Base-by-base conservation (phyloP, 2,888 invertebrate species). In the Leptodirus hochenwartii region DNA sequence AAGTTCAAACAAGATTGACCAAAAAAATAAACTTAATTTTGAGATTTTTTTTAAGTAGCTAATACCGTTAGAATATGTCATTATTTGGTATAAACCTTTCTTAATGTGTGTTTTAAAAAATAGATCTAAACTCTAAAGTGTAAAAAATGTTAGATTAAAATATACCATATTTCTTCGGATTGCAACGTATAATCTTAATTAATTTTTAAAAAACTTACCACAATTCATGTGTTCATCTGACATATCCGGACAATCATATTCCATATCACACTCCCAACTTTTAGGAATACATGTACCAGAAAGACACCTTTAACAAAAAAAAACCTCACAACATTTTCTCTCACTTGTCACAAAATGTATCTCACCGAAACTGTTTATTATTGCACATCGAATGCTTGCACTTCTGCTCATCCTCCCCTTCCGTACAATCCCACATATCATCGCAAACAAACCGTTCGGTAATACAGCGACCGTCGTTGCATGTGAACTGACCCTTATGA, bases 221-320 rank as follows among this genome's bases (percentile, higher is more conserved):
- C 69, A 69, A 37, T 59, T 54, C 8, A 64, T 69, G 34, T 68
- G 64, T 50, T 84, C 82, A 42, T 82, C 82, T 1, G 75, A 72
- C 8, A 55, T 59, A 50, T 87, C 85, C 0, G 48, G 41, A 47
- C 88, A 90, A 52, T 90, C 85, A 25, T 58, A 54, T n/a, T 63
- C 58, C 0, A 65, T 65, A 48, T 90, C 77, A 49, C 87, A 87
- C 25, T 71, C 65, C 58, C 66, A 67, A 27, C 51, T 57, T 33
- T 66, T 53, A 4, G 69, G 63, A 29, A 88, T 67, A 45, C 88
- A 88, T 12, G 63, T 56, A 1, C 73, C 74, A 37, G 66, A 64
- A 14, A 53, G 53, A 46, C 85, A 85, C 35, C 66, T 66, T 47
- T 64, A 3, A 28, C 11, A 6, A 9, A 24, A 9, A 6, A 24